Base-by-base conservation (phyloP, 2,888 invertebrate genomes). In the Sylvicola cinctus region DNA sequence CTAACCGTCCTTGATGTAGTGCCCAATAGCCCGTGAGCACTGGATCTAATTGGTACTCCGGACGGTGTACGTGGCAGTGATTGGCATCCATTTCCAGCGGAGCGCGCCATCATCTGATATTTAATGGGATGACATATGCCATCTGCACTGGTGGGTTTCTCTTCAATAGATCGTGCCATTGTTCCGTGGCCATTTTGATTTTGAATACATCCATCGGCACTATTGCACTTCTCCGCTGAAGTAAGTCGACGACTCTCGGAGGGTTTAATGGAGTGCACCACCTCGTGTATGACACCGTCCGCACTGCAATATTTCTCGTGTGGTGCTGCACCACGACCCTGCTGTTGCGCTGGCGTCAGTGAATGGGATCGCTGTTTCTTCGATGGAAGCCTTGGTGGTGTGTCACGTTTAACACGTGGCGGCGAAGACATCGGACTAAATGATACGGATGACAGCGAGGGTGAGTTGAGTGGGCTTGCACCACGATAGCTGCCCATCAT, bases 361-460 rank as follows among this genome's bases (percentile, higher is more conserved):
- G 80, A 80, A 48, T 80, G 77, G n/a, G 80, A 80, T 38, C 80
- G 64, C 51, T 81, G 78, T 47, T 73, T 72, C 47, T 73, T 65
- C 25, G 63, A 60, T 8, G 66, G 65, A 39, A 66, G 43, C 38
- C 60, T 52, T 4, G 66, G 66, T 13, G 56, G 55, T 30, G 46
- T 45, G 38, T 65, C 65, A 27, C 64, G 57, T 36, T 61, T 56
- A 27, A 52, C 52, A 25, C 65, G 51, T 2, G 69, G 66, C 1
- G 71, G 69, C 1, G 70, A 70, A 30, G 66, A 63, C 38, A 66
- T 63, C 28, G 66, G 64, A 45, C 60, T 62, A 28, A 28, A 13
- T 13, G 39, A 36, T 39, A 40, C 15, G 36, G 33, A 34, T 6
- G 28, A 28, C 50, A 39, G 57, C 49, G 54, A 46, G 3, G 57